Base-by-base conservation (phyloP, 1,140 invertebrate genomes). In the Paramacrobiotus metropolitanus region DNA sequence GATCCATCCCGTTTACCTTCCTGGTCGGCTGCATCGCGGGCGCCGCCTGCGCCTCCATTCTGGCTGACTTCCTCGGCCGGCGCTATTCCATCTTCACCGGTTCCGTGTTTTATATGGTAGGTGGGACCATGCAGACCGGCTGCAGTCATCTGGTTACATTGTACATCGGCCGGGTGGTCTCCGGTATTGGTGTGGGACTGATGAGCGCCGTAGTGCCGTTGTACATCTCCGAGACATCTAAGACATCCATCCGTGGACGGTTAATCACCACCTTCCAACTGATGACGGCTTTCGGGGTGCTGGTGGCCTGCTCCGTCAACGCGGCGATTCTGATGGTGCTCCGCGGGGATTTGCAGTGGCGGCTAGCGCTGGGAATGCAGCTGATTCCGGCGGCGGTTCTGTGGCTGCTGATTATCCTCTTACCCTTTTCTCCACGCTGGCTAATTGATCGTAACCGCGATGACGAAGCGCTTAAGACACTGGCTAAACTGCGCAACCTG, bases 351-450 rank as follows among this genome's bases (percentile, higher is more conserved):
- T n/a, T 40, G 34, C 9, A 40, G n/a, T 40, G 34, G 34, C 9
- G 34, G n/a, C 34, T 40, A n/a, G 34, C 34, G 34, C 9, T 40
- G 34, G 34, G 34, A n/a, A 40, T 40, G n/a, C 34, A 40, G n/a
- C 9, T 40, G 2, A 66, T 81, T 31, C 80, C 79, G 3, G 71
- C 79, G 0, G 44, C 74, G n/a, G 64, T 81, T 18, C 80, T 81
- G 66, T 77, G 80, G 61, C 45, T 79, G 44, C 77, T 77, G 1
- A 81, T 82, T 67, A 65, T 79, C 4, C 79, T 78, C 65, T 74
- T 82, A 73, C 80, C 80, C 1, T 80, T 81, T 68, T 77, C 74
- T 63, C 80, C 80, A 2, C 68, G 79, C 15, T 81, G 79, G 78
- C 68, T 81, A 15, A 72, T 77, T 30, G 71, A 69, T 29, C 69